phyloP scores from a whole-genome alignment of 2,888 invertebrate species.

The Eupithecia insigniata region DNA sequence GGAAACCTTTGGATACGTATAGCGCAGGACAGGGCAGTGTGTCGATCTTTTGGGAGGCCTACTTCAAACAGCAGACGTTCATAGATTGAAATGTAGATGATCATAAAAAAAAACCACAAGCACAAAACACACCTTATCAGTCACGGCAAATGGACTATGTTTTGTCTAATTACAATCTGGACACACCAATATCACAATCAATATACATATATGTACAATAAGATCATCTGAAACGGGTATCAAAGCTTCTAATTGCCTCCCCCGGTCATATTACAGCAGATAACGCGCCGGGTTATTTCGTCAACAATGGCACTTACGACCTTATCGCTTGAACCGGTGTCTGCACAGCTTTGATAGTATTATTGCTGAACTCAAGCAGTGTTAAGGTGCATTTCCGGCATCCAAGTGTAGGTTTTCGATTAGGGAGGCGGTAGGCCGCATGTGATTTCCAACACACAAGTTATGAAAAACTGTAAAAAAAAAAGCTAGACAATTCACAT shows the following conservation, averaged over 20 bases:
- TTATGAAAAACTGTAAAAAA: no score
- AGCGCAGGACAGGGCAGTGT: no score
- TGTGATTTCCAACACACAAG: no score
- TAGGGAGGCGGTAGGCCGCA: background rate
- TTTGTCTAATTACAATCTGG: background rate
- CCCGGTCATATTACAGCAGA: background rate
- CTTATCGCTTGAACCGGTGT: background rate
- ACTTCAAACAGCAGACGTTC: no score
- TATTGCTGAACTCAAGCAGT: background rate
- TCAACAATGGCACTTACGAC: conserved; percentile 4
- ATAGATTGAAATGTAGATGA: no score
- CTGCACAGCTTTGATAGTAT: conserved; percentile 2
- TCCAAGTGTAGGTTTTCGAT: background rate
- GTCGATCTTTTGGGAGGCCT: no score
- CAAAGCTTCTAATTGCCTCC: background rate
- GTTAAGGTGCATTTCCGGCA: background rate
- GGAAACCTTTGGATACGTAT: no score
- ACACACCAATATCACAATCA: background rate
- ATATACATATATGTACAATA: no score
- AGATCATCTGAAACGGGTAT: background rate
- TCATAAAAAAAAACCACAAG: no score
- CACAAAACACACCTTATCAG: no score
- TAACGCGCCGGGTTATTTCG: background rate
- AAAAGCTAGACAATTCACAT: no score
- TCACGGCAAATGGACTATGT: no score